Evolutionary conservation across 30 jellyfish, hydroid and myxozoan genomes (phyloP).

Genomic region (Hydractinia symbiolongicarpus): DNA sequence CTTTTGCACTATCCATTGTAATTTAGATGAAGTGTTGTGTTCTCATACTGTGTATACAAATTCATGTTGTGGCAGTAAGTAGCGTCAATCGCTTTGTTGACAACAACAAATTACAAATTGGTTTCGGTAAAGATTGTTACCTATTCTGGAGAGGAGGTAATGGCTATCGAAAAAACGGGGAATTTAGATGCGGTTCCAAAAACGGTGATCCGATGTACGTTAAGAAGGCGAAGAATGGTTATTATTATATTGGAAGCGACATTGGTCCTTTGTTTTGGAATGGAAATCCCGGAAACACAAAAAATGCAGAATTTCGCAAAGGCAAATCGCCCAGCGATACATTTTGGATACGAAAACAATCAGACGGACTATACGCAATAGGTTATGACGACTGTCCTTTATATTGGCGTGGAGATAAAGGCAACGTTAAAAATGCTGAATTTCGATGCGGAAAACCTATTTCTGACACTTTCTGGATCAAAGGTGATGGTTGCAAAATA

Average conservation of each 20-base stretch:
- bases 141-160: not conserved
- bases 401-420: not conserved
- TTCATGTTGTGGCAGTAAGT: too few species aligned
- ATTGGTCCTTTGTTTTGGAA: not conserved
- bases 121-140: conserved; percentile 1
- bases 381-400: conserved; percentile 4
- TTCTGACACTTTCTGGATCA: conserved; percentile 12
- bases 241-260: not conserved
- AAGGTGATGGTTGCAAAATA: not conserved
- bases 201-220: conserved; percentile 14
- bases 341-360: conserved; percentile 1
- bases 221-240: not conserved
- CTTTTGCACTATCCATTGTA: too few species aligned
- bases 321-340: not conserved
- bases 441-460: not conserved
- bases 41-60: too few species aligned
- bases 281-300: not conserved
- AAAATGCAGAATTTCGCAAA: conserved; percentile 6
- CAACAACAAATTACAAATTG: not conserved
- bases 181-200: conserved; percentile 1
- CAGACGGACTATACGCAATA: not conserved
- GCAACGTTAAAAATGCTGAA: conserved; percentile 1
- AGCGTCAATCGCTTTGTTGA: not conserved
- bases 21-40: too few species aligned
- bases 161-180: not conserved